Evolutionary conservation across 2,797 vertebrate species (phyloP).

Genomic region (Chloroceryle inda): DNA sequence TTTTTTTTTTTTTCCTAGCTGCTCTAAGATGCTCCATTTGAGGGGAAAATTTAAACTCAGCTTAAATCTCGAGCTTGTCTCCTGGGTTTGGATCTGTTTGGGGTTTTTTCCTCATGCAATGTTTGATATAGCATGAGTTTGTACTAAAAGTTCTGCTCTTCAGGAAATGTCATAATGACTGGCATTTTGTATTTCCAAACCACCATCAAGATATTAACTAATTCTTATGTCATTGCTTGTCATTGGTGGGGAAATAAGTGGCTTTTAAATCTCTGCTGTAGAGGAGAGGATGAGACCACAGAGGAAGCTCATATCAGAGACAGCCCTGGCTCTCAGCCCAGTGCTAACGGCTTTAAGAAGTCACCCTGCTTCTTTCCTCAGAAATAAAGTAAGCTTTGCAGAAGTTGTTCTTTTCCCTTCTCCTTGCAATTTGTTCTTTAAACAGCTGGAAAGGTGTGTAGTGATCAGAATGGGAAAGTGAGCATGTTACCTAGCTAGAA

Average conservation of each 20-base stretch:
- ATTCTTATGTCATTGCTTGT: slow-evolving; percentile 36
- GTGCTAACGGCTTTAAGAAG: background rate
- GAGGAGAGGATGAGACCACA: slow-evolving; percentile 19
- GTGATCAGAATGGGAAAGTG: background rate
- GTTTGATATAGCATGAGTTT: background rate
- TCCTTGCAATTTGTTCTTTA: background rate
- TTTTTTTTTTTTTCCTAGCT: background rate
- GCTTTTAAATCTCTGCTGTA: slow-evolving; percentile 5
- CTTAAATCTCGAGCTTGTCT: background rate
- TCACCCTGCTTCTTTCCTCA: slow-evolving; percentile 1
- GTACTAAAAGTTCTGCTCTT: background rate
- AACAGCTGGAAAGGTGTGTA: background rate
- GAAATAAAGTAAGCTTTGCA: background rate
- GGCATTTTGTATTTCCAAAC: background rate
- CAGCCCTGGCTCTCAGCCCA: background rate
- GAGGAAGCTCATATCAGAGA: background rate
- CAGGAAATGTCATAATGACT: background rate
- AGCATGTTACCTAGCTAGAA: background rate
- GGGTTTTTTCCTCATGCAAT: background rate
- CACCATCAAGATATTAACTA: background rate
- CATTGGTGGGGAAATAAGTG: slow-evolving; percentile 18
- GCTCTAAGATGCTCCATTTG: background rate
- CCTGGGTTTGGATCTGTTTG: background rate
- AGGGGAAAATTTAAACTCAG: background rate
- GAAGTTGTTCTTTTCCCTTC: background rate